Percentiles rank a stretch among this genome's conserved stretches.
Conservation (phyloP, 2,797 vertebrate species). For the Pseudocheirus occidentalis region DNA sequence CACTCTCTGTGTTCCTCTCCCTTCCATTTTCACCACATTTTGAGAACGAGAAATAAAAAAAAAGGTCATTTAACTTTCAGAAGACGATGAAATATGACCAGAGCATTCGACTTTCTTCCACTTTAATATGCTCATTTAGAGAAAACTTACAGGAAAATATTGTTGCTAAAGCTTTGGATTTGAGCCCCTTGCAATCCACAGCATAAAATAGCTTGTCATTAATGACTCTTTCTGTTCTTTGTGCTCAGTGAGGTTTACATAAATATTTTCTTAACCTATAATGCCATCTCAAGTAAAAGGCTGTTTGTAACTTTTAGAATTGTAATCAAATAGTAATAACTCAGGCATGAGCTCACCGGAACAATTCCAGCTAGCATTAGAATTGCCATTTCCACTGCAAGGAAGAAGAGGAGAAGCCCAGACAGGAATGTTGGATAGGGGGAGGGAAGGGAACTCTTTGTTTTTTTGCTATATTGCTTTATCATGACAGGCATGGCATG, state of each 20-base stretch:
- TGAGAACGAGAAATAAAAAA: conserved; percentile 59
- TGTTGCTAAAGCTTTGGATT: conserved; percentile 62
- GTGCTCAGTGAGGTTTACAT: conserved; percentile 47
- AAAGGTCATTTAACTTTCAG: conserved; percentile 66
- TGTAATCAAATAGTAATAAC: conserved; percentile 64
- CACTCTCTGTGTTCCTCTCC: conserved; percentile 42
- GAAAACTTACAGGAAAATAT: conserved; percentile 72
- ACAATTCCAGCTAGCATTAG: conserved; percentile 12
- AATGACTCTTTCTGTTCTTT: conserved; percentile 63
- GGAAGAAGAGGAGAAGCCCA: conserved; percentile 32
- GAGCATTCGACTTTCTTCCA: conserved; percentile 65
- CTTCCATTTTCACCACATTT: conserved; percentile 65
- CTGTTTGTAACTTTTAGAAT: conserved; percentile 67
- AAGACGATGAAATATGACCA: conserved; percentile 60
- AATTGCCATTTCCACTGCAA: conserved; percentile 58
- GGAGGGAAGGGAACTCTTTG: conserved; percentile 43
- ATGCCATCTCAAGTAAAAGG: conserved; percentile 60
- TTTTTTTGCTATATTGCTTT: conserved; percentile 14
- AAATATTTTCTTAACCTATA: conserved; percentile 70
- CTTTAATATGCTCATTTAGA: conserved; percentile 77
- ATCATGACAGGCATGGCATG: not conserved
- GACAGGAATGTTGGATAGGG: conserved; percentile 19
- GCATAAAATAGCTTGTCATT: conserved; percentile 67
- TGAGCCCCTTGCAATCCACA: conserved; percentile 61
- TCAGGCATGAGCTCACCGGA: conserved; percentile 22